Evolutionary conservation across 2,888 invertebrate species (phyloP).

Genomic region (Teleiodes luculella): DNA sequence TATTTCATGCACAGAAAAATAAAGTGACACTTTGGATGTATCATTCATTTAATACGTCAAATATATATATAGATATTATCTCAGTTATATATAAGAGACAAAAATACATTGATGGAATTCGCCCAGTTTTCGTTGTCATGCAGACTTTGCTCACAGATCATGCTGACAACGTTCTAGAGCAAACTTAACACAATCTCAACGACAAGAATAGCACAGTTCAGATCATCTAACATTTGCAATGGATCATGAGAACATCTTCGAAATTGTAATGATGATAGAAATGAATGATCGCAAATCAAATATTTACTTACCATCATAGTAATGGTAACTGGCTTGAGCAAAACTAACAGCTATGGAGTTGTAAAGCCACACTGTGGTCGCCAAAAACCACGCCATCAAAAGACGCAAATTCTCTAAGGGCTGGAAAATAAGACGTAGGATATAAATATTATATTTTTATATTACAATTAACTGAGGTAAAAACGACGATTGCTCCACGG

Average conservation of each 20-base stretch:
- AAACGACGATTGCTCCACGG: too few relatives aligned
- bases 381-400: slow-evolving; percentile 78
- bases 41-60: neutral
- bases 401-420: slow-evolving; percentile 79
- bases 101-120: neutral
- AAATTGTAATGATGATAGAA: slow-evolving; percentile 7
- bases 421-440: slow-evolving; percentile 48
- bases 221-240: slow-evolving; percentile 11
- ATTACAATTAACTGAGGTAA: too few relatives aligned
- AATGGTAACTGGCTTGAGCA: slow-evolving; percentile 68
- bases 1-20: slow-evolving; percentile 36
- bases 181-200: slow-evolving; percentile 36
- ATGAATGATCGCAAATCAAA: neutral
- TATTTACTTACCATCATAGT: slow-evolving; percentile 59
- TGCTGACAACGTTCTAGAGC: slow-evolving; percentile 62
- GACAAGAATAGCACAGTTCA: neutral
- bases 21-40: slow-evolving; percentile 11
- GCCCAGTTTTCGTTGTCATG: slow-evolving; percentile 57
- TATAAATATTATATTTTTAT: neutral
- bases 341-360: slow-evolving; percentile 72
- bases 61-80: too few relatives aligned
- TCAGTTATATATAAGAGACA: neutral
- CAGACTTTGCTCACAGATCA: slow-evolving; percentile 57
- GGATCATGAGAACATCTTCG: slow-evolving; percentile 5
- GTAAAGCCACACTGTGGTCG: slow-evolving; percentile 78